Evolutionary conservation across 2,888 invertebrate species (phyloP).

Genomic region (Limnephilus auricula): DNA sequence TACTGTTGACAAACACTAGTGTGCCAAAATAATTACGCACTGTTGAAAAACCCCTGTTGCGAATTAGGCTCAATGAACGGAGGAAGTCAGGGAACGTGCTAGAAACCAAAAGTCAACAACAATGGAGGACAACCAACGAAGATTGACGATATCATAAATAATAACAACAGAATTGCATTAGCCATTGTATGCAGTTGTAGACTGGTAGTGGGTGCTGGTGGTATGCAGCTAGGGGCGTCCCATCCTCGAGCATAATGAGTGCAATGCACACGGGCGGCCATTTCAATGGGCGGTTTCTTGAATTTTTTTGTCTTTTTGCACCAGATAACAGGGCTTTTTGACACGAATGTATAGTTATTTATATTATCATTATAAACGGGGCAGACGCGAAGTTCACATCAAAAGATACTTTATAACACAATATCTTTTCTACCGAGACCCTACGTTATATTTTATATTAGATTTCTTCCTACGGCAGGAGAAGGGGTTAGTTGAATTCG

Average conservation of each 20-base stretch:
- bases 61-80: background rate
- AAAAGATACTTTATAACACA: too few species aligned
- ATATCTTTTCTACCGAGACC: too few species aligned
- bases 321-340: too few species aligned
- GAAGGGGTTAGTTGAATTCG: too few species aligned
- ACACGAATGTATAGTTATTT: too few species aligned
- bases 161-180: background rate
- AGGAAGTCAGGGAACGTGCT: background rate
- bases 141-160: background rate
- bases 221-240: background rate
- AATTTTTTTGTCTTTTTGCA: too few species aligned
- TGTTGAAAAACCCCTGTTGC: background rate
- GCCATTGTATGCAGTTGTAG: background rate
- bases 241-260: background rate
- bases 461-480: too few species aligned
- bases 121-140: background rate
- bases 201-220: background rate
- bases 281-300: background rate
- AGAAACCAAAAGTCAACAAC: background rate
- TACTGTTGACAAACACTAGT: too few species aligned
- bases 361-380: too few species aligned
- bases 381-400: too few species aligned
- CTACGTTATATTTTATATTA: too few species aligned
- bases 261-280: background rate
- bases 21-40: background rate